Conservation (phyloP, 2,113 vertebrate species). For the Cottus gobio region DNA sequence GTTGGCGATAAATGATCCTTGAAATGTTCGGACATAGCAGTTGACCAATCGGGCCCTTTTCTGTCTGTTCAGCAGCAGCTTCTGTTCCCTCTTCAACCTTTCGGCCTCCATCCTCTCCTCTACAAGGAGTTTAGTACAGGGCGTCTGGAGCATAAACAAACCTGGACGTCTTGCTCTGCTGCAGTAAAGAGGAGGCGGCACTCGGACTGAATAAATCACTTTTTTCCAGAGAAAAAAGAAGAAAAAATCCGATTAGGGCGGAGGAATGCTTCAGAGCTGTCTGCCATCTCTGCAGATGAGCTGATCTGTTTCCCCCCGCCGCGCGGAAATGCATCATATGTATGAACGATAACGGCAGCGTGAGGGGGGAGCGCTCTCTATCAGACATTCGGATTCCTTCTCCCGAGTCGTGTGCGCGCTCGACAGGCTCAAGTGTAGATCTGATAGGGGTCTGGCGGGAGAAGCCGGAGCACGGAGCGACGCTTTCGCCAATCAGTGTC, state of each 20-base stretch:
- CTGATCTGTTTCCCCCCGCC: slow-evolving; percentile 11
- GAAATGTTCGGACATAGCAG: no score
- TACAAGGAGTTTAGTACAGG: slow-evolving; percentile 42
- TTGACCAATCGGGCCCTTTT: no score
- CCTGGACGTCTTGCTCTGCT: slow-evolving; percentile 26
- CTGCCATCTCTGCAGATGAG: slow-evolving; percentile 15
- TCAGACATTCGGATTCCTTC: slow-evolving; percentile 46
- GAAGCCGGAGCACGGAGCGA: slow-evolving; percentile 54
- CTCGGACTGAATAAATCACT: slow-evolving; percentile 58
- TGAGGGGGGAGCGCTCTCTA: slow-evolving; percentile 33
- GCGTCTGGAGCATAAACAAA: slow-evolving; percentile 40
- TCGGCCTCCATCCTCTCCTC: slow-evolving; percentile 1
- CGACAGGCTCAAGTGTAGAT: slow-evolving; percentile 65
- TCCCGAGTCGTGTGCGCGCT: slow-evolving; percentile 22
- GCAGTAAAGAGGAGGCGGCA: slow-evolving; percentile 11
- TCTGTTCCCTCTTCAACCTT: background rate
- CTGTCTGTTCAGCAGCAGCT: no score
- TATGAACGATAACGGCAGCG: slow-evolving; percentile 50
- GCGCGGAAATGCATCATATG: slow-evolving; percentile 49
- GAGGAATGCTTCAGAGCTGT: slow-evolving; percentile 20
- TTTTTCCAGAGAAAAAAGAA: background rate
- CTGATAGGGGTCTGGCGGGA: slow-evolving; percentile 65
- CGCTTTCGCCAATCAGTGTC: slow-evolving; percentile 65
- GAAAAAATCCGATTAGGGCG: slow-evolving; percentile 39
- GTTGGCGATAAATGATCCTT: no score